A percentile compares a stretch with the other conserved stretches of the same genome.
phyloP scores from a whole-genome alignment of 2,888 invertebrate genomes.

The Ellobium chinense region DNA sequence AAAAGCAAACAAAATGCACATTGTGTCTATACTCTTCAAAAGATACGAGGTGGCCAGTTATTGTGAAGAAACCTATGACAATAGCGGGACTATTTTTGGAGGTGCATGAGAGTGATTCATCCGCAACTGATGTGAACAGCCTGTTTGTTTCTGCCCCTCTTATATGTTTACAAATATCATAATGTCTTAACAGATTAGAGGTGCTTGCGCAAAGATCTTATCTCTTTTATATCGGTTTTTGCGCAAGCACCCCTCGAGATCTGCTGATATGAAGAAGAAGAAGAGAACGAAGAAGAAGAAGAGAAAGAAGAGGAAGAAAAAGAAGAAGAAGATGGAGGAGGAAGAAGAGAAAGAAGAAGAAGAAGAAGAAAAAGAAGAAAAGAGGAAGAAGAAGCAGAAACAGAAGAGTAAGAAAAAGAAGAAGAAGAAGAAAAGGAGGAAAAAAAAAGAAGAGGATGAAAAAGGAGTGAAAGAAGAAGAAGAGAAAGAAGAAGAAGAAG shows the following conservation, averaged over 20 bases:
- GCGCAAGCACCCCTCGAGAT: no score
- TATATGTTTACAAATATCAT: no score
- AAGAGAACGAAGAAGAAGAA: background rate
- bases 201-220: no score
- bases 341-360: background rate
- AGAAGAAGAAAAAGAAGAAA: background rate
- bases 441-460: background rate
- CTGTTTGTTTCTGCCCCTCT: no score
- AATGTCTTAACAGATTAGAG: no score
- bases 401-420: background rate
- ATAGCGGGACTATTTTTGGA: no score
- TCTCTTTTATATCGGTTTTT: no score
- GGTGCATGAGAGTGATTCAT: no score
- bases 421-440: background rate
- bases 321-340: background rate
- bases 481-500: conserved; percentile 6
- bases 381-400: background rate
- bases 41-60: conserved; percentile 35
- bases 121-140: no score
- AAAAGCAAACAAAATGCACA: no score
- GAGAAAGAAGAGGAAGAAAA: background rate
- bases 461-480: background rate
- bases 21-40: background rate
- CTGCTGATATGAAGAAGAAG: background rate
- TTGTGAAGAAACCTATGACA: no score